A percentile compares a stretch with the other conserved stretches of the same genome.
Conservation (phyloP, 2,888 invertebrate species). For the Xiphydria camelus region DNA sequence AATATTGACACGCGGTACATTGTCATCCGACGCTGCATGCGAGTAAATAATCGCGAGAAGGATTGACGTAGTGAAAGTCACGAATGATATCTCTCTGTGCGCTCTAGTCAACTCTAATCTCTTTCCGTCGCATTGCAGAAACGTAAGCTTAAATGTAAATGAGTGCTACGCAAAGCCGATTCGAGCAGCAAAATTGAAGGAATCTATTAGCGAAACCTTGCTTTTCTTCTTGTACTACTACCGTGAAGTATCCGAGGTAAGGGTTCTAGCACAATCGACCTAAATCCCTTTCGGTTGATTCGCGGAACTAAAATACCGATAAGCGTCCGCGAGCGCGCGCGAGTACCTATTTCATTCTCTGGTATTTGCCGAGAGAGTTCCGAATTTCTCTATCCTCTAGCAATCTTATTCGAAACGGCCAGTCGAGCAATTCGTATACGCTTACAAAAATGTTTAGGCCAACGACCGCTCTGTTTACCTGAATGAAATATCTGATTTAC, state of each 20-base stretch:
- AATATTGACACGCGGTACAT: no score
- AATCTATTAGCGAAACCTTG: conserved; percentile 53
- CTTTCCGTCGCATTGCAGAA: conserved; percentile 43
- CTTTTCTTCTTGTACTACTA: conserved; percentile 54
- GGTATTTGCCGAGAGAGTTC: background rate
- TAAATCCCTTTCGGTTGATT: no score
- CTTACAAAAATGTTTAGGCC: no score
- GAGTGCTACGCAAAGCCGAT: conserved; percentile 54
- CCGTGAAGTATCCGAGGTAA: conserved; percentile 53
- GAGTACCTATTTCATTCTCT: background rate
- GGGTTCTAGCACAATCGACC: conserved; percentile 7
- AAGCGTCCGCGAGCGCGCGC: no score
- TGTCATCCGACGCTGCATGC: no score
- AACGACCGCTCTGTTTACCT: conserved; percentile 50
- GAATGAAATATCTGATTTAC: conserved; percentile 55
- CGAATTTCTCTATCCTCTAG: background rate
- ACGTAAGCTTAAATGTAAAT: conserved; percentile 48
- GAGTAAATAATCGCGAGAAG: no score
- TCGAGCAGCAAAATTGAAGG: conserved; percentile 53
- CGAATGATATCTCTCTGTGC: no score
- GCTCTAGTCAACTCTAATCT: no score
- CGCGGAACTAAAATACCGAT: no score
- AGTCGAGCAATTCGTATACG: no score
- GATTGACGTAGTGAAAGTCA: no score
- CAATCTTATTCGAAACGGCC: conserved; percentile 7